A percentile compares a stretch with the other conserved stretches of the same genome.
Conservation (phyloP, 2,113 vertebrate genomes). For the Anthoscopus minutus region DNA sequence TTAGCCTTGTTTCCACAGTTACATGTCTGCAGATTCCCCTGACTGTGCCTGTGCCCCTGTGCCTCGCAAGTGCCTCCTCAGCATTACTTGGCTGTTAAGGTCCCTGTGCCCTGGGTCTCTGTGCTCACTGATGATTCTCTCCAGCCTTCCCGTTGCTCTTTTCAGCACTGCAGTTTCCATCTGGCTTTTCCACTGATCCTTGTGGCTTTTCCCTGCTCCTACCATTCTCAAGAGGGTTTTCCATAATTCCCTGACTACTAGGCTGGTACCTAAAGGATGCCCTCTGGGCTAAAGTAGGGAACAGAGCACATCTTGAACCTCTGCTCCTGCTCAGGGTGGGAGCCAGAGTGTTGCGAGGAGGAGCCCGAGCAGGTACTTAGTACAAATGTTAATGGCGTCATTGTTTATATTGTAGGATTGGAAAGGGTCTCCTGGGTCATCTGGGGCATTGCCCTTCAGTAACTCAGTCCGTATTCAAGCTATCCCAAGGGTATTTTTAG, state of each 20-base stretch:
- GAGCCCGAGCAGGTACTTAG: constrained; percentile 35
- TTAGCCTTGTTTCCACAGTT: neutral
- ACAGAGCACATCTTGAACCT: neutral
- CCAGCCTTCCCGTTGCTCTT: neutral
- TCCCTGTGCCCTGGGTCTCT: neutral
- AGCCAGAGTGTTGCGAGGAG: accelerated
- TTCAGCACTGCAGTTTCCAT: neutral
- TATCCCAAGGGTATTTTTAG: constrained; percentile 55
- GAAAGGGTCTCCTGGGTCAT: constrained; percentile 61
- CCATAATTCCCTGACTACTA: neutral
- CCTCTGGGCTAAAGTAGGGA: neutral
- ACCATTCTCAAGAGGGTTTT: neutral
- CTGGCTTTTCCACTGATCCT: neutral
- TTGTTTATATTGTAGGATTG: constrained; percentile 61
- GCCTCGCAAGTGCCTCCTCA: neutral
- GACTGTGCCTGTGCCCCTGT: neutral
- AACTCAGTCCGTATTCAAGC: constrained; percentile 51
- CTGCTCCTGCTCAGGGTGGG: neutral
- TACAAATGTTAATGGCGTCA: constrained; percentile 50
- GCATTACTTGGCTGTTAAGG: neutral
- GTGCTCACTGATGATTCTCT: neutral
- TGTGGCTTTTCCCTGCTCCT: neutral
- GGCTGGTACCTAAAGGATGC: neutral
- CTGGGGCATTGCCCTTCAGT: constrained; percentile 60
- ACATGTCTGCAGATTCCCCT: neutral